Evolutionary conservation across 2,113 vertebrate genomes (phyloP).

Genomic region (Notarius lentiginosus): DNA sequence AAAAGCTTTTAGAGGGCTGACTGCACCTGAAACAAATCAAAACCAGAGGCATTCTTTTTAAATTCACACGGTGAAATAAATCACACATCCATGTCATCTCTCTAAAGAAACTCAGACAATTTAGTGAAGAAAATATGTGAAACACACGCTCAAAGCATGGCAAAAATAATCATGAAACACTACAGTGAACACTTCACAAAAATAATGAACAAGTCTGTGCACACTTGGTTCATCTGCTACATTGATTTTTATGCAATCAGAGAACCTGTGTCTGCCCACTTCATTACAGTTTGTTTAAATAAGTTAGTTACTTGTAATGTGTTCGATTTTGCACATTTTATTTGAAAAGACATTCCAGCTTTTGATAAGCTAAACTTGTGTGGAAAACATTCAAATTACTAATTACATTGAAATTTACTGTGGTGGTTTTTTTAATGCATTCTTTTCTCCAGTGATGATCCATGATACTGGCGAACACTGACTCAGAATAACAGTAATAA

Average conservation of each 20-base stretch:
- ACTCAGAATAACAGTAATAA: constrained; percentile 68
- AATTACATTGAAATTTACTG: background rate
- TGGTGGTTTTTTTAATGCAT: constrained; percentile 7
- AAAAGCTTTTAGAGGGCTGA: background rate
- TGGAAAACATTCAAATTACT: background rate
- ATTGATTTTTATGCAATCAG: background rate
- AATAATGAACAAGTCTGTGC: background rate
- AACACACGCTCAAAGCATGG: background rate
- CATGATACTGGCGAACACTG: constrained; percentile 57
- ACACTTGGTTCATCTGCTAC: background rate
- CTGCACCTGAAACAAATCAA: background rate
- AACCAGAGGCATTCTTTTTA: background rate
- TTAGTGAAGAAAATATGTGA: background rate
- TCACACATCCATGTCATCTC: background rate
- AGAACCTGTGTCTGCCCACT: background rate
- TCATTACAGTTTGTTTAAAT: background rate
- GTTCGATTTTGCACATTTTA: background rate
- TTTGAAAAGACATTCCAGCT: background rate
- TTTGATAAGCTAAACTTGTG: background rate
- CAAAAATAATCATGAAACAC: background rate
- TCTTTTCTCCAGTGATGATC: background rate
- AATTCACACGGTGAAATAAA: background rate
- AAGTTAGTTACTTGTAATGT: background rate
- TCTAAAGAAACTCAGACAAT: background rate
- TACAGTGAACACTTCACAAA: background rate